Evolutionary conservation across 2,888 invertebrate species (phyloP), one percentile per base, ranked within the genome.

Genomic region (Idaea biselata): DNA sequence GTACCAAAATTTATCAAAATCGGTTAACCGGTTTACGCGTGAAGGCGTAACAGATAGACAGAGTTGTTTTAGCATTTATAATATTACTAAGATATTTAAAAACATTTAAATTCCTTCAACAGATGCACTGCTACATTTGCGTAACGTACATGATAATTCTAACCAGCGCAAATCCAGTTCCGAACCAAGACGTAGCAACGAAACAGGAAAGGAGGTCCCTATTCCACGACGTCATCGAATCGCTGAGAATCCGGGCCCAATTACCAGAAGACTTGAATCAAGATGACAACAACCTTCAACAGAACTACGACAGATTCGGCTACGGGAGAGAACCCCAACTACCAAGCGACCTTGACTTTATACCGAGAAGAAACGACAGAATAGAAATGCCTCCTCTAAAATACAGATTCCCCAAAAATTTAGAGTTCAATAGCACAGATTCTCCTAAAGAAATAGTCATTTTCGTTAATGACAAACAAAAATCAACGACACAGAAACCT

Each of bases 51-150:
- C n/a, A n/a, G n/a, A n/a, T n/a, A n/a, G n/a, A n/a, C n/a, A n/a
- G n/a, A n/a, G n/a, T n/a, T n/a, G n/a, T n/a, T n/a, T n/a, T n/a
- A n/a, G n/a, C n/a, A n/a, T n/a, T n/a, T n/a, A n/a, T n/a, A n/a
- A 7, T 32, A 32, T 4, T 32, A 7, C 4, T 32, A 7, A 32
- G 7, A 7, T 32, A 33, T 11, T 11, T 33, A 44, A 44, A 8
- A 44, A 44, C 8, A 0, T 44, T 44, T 44, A 8, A 44, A 70
- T 71, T 69, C n/a, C 17, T 56, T 71, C 79, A 75, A 55, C 87
- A 91, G 91, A 91, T 91, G 91, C 88, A 91, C 72, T 90, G 91
- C 70, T 91, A 84, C 77, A 86, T 90, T 64, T 91, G 91, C 69
- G 84, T 91, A 60, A 86, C 86, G 44, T 91, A 89, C 63, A 82